Conservation (phyloP, 1,140 invertebrate genomes). For the Diprion similis region DNA sequence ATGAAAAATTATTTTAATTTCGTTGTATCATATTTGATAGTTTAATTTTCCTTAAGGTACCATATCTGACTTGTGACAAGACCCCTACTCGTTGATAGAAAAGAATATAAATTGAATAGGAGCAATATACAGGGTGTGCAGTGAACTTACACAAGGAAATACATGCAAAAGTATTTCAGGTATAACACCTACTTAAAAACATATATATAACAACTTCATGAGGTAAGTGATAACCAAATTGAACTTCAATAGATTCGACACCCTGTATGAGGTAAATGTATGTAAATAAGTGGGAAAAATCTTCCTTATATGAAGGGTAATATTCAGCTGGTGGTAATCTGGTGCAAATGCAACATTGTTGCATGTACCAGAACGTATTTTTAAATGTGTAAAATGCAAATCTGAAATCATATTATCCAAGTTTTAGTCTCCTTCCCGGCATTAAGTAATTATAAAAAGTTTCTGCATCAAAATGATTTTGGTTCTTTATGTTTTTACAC, state of each 20-base stretch:
- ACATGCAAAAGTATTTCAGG: not conserved
- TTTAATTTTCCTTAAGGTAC: not conserved
- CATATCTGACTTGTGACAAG: not conserved
- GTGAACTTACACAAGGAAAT: constrained; percentile 1
- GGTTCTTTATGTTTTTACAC: too few relatives aligned
- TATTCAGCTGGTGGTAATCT: too few relatives aligned
- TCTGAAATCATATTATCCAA: too few relatives aligned
- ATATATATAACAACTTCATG: not conserved
- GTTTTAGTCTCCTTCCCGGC: too few relatives aligned
- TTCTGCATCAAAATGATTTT: too few relatives aligned
- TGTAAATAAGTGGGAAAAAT: not conserved
- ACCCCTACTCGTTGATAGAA: too few relatives aligned
- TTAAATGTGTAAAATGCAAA: too few relatives aligned
- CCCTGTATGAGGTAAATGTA: not conserved
- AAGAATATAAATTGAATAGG: not conserved
- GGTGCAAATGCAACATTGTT: too few relatives aligned
- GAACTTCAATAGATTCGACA: not conserved
- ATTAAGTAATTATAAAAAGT: too few relatives aligned
- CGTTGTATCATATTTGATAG: not conserved
- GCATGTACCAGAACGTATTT: too few relatives aligned
- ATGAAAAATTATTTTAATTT: too few relatives aligned
- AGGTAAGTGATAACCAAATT: not conserved
- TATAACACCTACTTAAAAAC: not conserved
- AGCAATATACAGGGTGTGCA: constrained; percentile 1
- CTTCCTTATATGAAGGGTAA: not conserved